These are phyloP conservation scores for Acanthacorydalis orientalis DNA, from an alignment of 2,888 invertebrate genomes.

Conservation along the genomic window DNA sequence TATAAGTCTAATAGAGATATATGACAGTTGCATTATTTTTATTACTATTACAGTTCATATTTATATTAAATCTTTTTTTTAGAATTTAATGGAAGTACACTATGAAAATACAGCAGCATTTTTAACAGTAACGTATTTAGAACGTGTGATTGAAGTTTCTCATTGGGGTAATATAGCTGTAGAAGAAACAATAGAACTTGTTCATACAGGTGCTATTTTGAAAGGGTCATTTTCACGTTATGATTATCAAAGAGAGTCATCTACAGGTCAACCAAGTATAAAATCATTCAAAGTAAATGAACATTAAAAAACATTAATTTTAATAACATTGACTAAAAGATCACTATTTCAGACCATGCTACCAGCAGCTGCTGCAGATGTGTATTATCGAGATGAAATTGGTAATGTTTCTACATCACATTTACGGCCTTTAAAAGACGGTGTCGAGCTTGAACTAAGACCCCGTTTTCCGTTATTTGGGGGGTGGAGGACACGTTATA, in stretches of 20 bases:
- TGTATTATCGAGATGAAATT: constrained; percentile 95
- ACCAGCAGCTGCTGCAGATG: constrained; percentile 81
- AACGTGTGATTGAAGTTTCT: constrained; percentile 84
- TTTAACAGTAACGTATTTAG: constrained; percentile 74
- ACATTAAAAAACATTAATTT: no score
- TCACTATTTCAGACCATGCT: constrained; percentile 34
- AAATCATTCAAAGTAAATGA: constrained; percentile 57
- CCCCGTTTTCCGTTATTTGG: constrained; percentile 97
- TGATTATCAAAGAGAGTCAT: constrained; percentile 88
- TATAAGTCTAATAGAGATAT: no score
- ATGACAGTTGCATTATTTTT: no score
- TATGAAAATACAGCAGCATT: constrained; percentile 96
- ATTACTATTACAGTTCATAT: no score
- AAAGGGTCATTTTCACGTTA: constrained; percentile 94
- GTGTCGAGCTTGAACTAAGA: constrained; percentile 87
- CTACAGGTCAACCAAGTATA: constrained; percentile 75
- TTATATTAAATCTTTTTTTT: no score
- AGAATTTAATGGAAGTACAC: constrained; percentile 30
- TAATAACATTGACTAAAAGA: no score
- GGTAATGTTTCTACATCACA: constrained; percentile 98
- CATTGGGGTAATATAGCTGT: constrained; percentile 99
- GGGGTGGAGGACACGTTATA: constrained; percentile 97
- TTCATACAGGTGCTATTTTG: constrained; percentile 82
- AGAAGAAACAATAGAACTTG: constrained; percentile 82
- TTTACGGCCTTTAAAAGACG: constrained; percentile 72